Evolutionary conservation across 2,113 vertebrate species (phyloP).

Genomic region (Mustelus asterias): DNA sequence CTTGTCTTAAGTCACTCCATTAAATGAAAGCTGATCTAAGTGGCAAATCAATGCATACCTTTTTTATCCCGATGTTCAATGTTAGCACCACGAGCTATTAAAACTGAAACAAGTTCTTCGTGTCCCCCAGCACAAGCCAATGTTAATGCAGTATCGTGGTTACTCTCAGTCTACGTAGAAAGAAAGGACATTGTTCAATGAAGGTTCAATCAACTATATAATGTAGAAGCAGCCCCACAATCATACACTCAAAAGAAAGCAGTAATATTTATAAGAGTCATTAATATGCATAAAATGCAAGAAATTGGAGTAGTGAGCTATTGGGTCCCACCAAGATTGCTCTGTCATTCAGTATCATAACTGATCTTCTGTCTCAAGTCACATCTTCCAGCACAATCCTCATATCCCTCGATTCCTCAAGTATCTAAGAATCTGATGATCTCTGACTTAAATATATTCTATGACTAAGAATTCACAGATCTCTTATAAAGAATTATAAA

Average conservation of each 20-base stretch:
- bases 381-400: not conserved
- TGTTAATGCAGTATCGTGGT: conserved; percentile 94
- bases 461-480: too few species aligned
- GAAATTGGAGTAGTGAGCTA: not conserved
- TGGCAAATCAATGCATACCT: conserved; percentile 57
- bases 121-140: conserved; percentile 94
- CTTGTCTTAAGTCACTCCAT: not conserved
- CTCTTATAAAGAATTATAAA: too few species aligned
- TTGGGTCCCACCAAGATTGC: too few species aligned
- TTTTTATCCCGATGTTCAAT: conserved; percentile 98
- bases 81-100: conserved; percentile 90
- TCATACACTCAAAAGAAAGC: not conserved
- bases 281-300: not conserved
- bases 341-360: not conserved
- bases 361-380: not conserved
- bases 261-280: not conserved
- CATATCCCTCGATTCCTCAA: not conserved
- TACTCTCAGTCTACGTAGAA: conserved; percentile 83
- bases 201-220: not conserved
- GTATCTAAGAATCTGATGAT: not conserved
- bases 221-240: not conserved
- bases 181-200: not conserved
- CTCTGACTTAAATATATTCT: too few species aligned
- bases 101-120: conserved; percentile 93
- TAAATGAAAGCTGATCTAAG: not conserved